Base-by-base conservation (phyloP, 2,113 vertebrate species). In the Craseonycteris thonglongyai region DNA sequence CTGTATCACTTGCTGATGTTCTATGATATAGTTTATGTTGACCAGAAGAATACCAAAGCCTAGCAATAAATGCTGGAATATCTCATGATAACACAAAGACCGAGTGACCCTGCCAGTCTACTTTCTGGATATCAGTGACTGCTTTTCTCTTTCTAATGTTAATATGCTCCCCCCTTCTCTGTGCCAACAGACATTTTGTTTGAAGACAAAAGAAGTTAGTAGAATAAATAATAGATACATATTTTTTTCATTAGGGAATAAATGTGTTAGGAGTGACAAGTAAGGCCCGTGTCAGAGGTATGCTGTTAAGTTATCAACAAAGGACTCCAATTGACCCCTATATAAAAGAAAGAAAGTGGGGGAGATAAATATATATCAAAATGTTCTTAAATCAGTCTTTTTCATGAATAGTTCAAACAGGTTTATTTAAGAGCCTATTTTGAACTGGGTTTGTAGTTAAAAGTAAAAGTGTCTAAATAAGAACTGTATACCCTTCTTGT, bases 401-500 rank as follows among this genome's bases (percentile, higher is more conserved):
- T 96, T 86, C 58, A 91, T 93, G 94, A 95, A 88, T 89, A 78
- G 82, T 79, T 90, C 40, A 65, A 86, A 51, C 7, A 49, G 75
- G 38, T 65, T 95, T 92, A 69, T 79, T 95, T 69, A 82, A 76
- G 18, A 85, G 21, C 7, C 66, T 93, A 94, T 95, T 97, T 96
- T 95, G 80, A 87, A 72, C 38, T 88, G 3, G 22, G 74, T 94
- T 93, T 93, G 61, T 85, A 71, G 56, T 94, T 95, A 90, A 96
- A 95, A 96, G 90, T 92, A 91, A 90, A 93, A 95, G 35, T 68
- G 51, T 83, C 81, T 92, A 92, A 95, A 88, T 84, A 78, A 95
- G 84, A 97, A 95, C 49, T 92, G 83, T 94, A 92, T 85, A 95
- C 35, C 47, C 58, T 89, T 86, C 96, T 96, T 95, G 30, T n/a